Evolutionary conservation across 2,797 vertebrate species (phyloP), one percentile per base, ranked within the genome.

Genomic region (Pelobates cultripes): DNA sequence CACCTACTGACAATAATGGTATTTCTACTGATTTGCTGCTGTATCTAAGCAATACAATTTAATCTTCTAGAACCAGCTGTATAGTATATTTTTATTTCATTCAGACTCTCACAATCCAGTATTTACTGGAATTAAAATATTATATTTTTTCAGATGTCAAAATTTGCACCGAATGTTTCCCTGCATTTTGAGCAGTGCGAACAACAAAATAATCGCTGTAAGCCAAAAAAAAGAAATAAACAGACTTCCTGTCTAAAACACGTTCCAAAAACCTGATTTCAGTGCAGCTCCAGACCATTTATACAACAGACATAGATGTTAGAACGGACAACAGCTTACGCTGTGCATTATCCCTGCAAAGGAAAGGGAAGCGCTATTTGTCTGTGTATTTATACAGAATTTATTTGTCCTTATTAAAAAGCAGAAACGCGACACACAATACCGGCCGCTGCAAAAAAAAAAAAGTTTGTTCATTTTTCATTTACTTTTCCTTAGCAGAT

Each of bases 331-430:
- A 17, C 28, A 43, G 51, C 13, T 15, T 4, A 43, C 15, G 41
- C 14, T 44, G 66, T 45, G 67, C 4, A 70, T 78, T 55, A 61
- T 70, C 76, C 76, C 3, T 7, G 43, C 55, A 47, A 41, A 60
- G 61, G 28, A 70, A 72, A 70, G 15, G 67, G 61, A 3, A 15
- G 47, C 5, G 0, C 0, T 70, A 53, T 17, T 70, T 17, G 51
- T 51, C 67, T 81, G 74, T 74, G 72, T 72, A 3, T 77, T 70
- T 64, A 64, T 76, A 83, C 42, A 53, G n/a, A 13, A 70, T 66
- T 43, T 60, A 13, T 44, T 60, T 28, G 0, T 17, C 64, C 43
- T 76, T 12, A 3, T 75, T 77, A 5, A 69, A 84, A 86, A 8
- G 43, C 43, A 45, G 41, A 12, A 41, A 10, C 3, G 17, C 41